Base-by-base conservation (phyloP, 2,113 vertebrate species). In the Hemibagrus wyckioides region DNA sequence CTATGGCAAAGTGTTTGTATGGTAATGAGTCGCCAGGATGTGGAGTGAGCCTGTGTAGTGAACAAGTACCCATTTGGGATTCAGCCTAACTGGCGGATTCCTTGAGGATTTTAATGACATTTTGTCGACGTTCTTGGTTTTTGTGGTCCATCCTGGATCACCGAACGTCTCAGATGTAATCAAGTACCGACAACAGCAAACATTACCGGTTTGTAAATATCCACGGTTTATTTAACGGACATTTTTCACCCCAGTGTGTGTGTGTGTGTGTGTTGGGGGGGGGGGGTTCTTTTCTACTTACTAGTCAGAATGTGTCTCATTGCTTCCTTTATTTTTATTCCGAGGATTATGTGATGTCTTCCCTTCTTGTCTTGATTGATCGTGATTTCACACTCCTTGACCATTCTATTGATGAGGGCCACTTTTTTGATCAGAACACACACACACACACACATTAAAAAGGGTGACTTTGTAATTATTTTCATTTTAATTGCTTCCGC, bases 381-480 rank as follows among this genome's bases (percentile, higher is more conserved):
- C 33, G 21, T 33, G 71, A 63, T 84, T 86, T 81, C 81, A 63
- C 56, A 84, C 75, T 82, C 61, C 85, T 86, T 52, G 82, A 54
- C 81, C 77, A 81, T 88, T 79, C 54, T 90, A 91, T 92, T 83
- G 86, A 91, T 84, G 87, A 84, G 63, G 76, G 54, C 54, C 80
- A 82, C 41, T 92, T 94, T n/a, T 95, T 94, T 94, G 94, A 94
- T 94, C 94, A 92, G 93, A 91, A 36, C 82, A 52, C 28, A 52
- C 56, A 61, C 57, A 54, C 85, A 86, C 79, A 71, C 21, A 65
- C 50, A 71, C 30, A 81, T 14, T 71, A 95, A 93, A 93, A 93
- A 91, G 92, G 94, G 93, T 94, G 93, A 95, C 94, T 95, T 94
- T 94, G 95, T 95, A 96, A 96, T 96, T 95, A 96, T 96, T 94